Percentiles rank a stretch among this genome's conserved stretches.
Conservation (phyloP, 2,797 vertebrate genomes). For the Oreonectes daqikongensis region DNA sequence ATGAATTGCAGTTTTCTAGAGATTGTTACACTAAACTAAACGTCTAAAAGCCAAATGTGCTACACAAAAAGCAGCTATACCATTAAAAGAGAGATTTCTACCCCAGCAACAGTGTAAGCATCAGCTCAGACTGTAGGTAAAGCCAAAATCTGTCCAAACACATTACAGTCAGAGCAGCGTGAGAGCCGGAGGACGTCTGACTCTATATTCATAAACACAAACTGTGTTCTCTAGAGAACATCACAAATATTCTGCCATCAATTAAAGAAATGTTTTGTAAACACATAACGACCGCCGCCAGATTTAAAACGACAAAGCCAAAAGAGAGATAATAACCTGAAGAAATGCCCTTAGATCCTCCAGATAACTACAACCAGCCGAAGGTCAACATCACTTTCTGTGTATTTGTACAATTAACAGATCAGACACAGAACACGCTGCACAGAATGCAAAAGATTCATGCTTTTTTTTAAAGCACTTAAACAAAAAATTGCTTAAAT, state of each 20-base stretch:
- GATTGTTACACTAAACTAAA: background rate
- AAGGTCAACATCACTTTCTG: background rate
- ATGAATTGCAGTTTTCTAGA: no score
- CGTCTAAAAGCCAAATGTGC: background rate
- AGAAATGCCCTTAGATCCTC: background rate
- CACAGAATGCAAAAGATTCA: no score
- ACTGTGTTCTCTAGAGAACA: background rate
- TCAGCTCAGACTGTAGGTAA: conserved; percentile 7
- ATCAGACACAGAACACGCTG: no score
- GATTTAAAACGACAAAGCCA: background rate
- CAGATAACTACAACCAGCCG: background rate
- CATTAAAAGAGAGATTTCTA: background rate
- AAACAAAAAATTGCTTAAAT: no score
- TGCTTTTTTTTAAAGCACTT: no score
- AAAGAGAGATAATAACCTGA: conserved; percentile 4
- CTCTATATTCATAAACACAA: background rate
- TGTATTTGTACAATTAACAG: background rate
- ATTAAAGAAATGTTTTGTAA: conserved; percentile 25
- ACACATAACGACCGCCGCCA: background rate
- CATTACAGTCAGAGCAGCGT: background rate
- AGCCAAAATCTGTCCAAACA: conserved; percentile 21
- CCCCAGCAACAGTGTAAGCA: background rate
- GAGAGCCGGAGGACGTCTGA: background rate
- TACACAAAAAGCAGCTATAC: no score
- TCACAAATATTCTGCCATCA: background rate